phyloP scores from a whole-genome alignment of 2,113 vertebrate genomes.

The Coryphaenoides rupestris region DNA sequence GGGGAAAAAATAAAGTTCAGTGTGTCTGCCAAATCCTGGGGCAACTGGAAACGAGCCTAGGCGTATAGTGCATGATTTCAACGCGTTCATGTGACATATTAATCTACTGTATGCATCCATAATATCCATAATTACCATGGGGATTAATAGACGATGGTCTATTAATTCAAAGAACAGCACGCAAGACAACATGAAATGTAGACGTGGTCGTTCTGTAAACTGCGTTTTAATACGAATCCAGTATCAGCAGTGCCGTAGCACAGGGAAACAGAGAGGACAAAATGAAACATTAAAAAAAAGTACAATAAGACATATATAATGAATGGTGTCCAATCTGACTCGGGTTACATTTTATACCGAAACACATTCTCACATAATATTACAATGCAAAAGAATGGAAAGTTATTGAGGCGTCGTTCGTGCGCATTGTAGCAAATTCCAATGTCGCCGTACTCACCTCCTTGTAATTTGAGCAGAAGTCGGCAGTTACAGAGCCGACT shows the following conservation, averaged over 20 bases:
- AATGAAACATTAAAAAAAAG: slow-evolving; percentile 12
- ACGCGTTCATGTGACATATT: not conserved
- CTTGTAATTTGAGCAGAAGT: not conserved
- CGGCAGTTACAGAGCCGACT: not conserved
- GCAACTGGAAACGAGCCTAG: too few relatives aligned
- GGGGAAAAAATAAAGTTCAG: too few relatives aligned
- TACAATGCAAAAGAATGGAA: too few relatives aligned
- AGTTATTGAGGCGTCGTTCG: too few relatives aligned
- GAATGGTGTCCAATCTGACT: too few relatives aligned
- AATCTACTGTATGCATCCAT: not conserved
- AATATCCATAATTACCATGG: slow-evolving; percentile 1
- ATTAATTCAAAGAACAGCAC: too few relatives aligned
- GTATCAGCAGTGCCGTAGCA: slow-evolving; percentile 60
- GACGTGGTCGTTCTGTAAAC: slow-evolving; percentile 48
- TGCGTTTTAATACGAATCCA: slow-evolving; percentile 69
- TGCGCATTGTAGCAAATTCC: too few relatives aligned
- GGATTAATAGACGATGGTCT: too few relatives aligned
- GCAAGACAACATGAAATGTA: slow-evolving; percentile 10
- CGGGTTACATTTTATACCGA: too few relatives aligned
- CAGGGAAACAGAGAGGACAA: slow-evolving; percentile 33
- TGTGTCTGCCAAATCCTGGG: too few relatives aligned
- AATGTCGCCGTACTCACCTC: too few relatives aligned
- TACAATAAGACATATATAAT: not conserved
- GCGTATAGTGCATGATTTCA: not conserved
- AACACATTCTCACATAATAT: too few relatives aligned